Conservation (phyloP, 2,113 vertebrate species). For the Stegostoma tigrinum region DNA sequence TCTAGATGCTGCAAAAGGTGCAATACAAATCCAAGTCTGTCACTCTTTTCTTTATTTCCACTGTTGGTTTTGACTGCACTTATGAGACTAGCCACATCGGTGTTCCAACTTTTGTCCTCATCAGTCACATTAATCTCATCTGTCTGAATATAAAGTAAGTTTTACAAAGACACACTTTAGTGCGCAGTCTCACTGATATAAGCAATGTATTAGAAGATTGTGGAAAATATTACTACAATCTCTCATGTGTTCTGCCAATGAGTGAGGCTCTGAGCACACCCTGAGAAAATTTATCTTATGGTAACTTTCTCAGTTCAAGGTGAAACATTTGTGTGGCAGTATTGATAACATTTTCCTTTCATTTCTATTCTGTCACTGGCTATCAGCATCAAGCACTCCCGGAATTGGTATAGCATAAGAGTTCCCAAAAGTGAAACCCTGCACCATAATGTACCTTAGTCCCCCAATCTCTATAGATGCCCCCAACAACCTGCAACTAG, state of each 20-base stretch:
- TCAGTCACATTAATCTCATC: no score
- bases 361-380: not conserved
- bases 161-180: not conserved
- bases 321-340: not conserved
- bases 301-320: not conserved
- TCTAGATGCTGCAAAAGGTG: not conserved
- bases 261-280: not conserved
- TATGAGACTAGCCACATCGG: not conserved
- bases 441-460: not conserved
- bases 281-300: not conserved
- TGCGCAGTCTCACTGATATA: not conserved
- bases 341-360: not conserved
- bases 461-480: not conserved
- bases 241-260: not conserved
- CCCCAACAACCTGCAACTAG: not conserved
- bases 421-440: not conserved
- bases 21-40: not conserved
- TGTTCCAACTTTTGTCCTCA: not conserved
- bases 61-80: not conserved
- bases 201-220: not conserved
- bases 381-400: not conserved
- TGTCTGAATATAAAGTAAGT: no score
- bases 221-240: not conserved
- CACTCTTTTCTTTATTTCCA: not conserved
- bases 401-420: not conserved